Percentiles rank a stretch among this genome's conserved stretches.
Conservation (phyloP, 1,140 invertebrate species). For the Caenorhabditis briggsae region DNA sequence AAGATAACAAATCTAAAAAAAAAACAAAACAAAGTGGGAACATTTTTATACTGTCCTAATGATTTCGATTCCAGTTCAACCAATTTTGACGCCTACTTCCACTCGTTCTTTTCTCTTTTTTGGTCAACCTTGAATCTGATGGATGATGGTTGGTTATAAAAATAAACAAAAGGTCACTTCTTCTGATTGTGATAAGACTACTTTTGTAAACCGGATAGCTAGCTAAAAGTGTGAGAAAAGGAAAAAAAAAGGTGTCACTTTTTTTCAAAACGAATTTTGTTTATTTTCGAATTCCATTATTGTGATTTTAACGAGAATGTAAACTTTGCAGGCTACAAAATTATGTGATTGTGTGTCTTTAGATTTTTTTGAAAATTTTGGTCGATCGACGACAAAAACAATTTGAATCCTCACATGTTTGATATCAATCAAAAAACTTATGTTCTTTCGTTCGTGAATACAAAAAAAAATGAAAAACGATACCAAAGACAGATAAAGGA, state of each 20-base stretch:
- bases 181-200: not conserved
- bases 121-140: conserved; percentile 14
- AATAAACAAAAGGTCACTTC: conserved; percentile 22
- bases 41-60: not conserved
- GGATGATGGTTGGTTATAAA: not conserved
- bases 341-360: not conserved
- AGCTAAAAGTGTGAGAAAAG: not conserved
- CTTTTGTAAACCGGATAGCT: not conserved
- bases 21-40: no score
- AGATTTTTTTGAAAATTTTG: not conserved
- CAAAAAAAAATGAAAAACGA: not conserved
- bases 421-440: conserved; percentile 3
- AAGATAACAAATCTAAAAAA: no score
- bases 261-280: no score
- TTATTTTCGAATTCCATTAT: no score
- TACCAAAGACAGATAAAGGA: not conserved
- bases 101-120: conserved; percentile 2
- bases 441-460: not conserved
- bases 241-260: not conserved
- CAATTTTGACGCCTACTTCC: not conserved
- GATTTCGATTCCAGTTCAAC: not conserved
- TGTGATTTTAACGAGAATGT: no score
- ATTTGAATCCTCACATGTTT: conserved; percentile 9
- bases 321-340: not conserved
- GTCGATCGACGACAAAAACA: conserved; percentile 19